Percentiles rank a stretch among this genome's conserved stretches.
Evolutionary conservation across 53 echinoderm and acorn worm genomes (phyloP).

Genomic region (Hippasteria phrygiana): DNA sequence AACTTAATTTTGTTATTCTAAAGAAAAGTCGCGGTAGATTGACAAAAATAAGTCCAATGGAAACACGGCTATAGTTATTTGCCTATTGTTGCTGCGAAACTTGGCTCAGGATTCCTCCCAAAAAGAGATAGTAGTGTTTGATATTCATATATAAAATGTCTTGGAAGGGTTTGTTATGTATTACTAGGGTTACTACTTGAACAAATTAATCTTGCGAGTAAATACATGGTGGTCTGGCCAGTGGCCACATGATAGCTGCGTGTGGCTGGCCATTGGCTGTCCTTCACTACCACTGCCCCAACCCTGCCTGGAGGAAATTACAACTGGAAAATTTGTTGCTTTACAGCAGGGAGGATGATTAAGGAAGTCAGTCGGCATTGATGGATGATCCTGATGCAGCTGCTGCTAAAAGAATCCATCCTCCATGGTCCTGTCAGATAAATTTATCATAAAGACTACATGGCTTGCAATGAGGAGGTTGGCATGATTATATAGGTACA

Average conservation of each 20-base stretch:
- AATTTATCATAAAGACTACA: not conserved
- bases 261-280: not conserved
- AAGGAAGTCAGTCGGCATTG: constrained; percentile 41
- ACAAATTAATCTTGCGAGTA: not conserved
- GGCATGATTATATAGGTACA: too few relatives aligned
- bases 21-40: too few relatives aligned
- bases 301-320: constrained; percentile 21
- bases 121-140: too few relatives aligned
- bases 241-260: not conserved
- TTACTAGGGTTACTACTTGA: too few relatives aligned
- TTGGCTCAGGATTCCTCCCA: too few relatives aligned
- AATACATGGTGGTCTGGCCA: not conserved
- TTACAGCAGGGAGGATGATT: not conserved
- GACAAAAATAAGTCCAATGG: too few relatives aligned
- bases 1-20: too few relatives aligned
- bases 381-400: constrained; percentile 4
- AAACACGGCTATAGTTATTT: too few relatives aligned
- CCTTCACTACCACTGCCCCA: not conserved
- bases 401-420: not conserved
- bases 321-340: constrained; percentile 17
- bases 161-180: too few relatives aligned
- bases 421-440: not conserved
- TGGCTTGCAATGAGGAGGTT: not conserved
- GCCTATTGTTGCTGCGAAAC: too few relatives aligned
- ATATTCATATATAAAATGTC: too few relatives aligned